phyloP scores from a whole-genome alignment of 2,888 invertebrate genomes.

The Mythimna loreyi region DNA sequence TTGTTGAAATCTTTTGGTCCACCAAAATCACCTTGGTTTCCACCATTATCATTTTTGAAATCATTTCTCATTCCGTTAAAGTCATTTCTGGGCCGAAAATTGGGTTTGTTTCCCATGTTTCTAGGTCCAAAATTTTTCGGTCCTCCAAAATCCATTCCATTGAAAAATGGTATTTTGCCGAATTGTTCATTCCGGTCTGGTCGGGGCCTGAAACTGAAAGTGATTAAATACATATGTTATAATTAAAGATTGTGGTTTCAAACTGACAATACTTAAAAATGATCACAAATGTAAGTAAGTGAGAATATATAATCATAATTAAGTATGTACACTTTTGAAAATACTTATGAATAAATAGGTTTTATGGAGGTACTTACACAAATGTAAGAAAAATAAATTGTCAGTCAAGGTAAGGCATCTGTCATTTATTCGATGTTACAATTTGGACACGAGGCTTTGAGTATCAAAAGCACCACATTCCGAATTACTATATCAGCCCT shows the following conservation, averaged over 20 bases:
- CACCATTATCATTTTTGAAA: conserved; percentile 81
- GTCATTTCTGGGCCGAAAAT: conserved; percentile 88
- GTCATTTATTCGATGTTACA: conserved; percentile 5
- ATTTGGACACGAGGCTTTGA: conserved; percentile 15
- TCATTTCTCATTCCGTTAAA: conserved; percentile 88
- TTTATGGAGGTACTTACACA: conserved; percentile 8
- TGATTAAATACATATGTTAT: conserved; percentile 58
- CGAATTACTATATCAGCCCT: too few relatives aligned
- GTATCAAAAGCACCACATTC: too few relatives aligned
- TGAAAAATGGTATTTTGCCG: conserved; percentile 90
- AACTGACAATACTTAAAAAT: not conserved
- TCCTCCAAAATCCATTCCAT: conserved; percentile 87
- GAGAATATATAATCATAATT: too few relatives aligned
- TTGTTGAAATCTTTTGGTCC: conserved; percentile 86
- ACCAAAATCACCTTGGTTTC: conserved; percentile 85
- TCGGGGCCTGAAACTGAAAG: conserved; percentile 90
- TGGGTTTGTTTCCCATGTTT: conserved; percentile 84
- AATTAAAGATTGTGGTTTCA: conserved; percentile 9
- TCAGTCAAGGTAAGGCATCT: conserved; percentile 20
- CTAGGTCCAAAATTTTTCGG: conserved; percentile 88
- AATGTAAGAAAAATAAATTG: not conserved
- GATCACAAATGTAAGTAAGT: conserved; percentile 13
- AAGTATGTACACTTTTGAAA: conserved; percentile 1
- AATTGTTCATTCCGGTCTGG: conserved; percentile 92
- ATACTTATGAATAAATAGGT: not conserved